These are phyloP conservation scores for Hypena proboscidalis DNA, from an alignment of 2,888 invertebrate genomes.

Conservation along the genomic window DNA sequence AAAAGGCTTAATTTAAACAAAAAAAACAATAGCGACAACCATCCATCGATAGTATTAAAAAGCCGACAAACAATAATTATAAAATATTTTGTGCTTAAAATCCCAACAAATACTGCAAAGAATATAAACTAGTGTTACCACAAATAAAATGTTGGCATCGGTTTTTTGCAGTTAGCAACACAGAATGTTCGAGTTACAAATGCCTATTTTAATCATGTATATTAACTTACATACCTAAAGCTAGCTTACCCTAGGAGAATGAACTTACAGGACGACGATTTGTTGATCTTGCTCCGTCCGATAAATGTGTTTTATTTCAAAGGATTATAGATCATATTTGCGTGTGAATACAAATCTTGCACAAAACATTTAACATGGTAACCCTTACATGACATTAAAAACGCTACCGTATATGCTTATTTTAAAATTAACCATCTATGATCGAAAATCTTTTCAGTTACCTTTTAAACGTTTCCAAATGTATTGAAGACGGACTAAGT, in stretches of 20 bases:
- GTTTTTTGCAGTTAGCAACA: constrained; percentile 66
- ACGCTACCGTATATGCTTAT: constrained; percentile 40
- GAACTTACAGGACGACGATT: constrained; percentile 54
- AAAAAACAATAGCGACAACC: constrained; percentile 67
- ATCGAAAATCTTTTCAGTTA: constrained; percentile 21
- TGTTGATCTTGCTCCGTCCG: constrained; percentile 42
- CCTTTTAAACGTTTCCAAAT: constrained; percentile 35
- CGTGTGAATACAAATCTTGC: constrained; percentile 36
- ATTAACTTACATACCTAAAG: constrained; percentile 68
- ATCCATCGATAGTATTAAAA: constrained; percentile 62
- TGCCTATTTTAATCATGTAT: constrained; percentile 65
- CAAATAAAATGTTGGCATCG: constrained; percentile 55
- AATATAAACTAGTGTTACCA: constrained; percentile 62
- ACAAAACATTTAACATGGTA: constrained; percentile 40
- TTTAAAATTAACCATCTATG: constrained; percentile 41
- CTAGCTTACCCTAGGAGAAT: constrained; percentile 75
- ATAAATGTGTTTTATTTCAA: constrained; percentile 41
- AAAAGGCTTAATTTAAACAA: constrained; percentile 65
- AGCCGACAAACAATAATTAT: constrained; percentile 55
- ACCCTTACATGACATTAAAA: constrained; percentile 44
- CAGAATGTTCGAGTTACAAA: constrained; percentile 70
- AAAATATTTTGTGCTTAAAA: constrained; percentile 62
- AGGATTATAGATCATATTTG: constrained; percentile 37
- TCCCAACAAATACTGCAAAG: constrained; percentile 72
- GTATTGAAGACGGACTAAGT: constrained; percentile 39